Conservation (phyloP, 2,888 invertebrate species). For the Plagiodera versicolora region DNA sequence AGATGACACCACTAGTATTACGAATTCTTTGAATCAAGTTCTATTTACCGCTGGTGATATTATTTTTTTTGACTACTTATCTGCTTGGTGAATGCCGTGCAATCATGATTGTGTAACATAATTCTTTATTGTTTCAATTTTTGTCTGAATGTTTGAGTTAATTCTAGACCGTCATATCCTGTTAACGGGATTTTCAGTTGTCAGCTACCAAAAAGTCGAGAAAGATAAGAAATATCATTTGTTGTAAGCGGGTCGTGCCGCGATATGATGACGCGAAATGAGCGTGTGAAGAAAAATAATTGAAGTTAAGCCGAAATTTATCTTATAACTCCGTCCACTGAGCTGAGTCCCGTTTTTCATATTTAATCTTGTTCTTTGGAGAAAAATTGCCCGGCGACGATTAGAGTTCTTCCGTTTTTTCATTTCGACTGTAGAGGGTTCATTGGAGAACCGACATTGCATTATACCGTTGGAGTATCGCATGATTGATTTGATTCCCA, state of each 20-base stretch:
- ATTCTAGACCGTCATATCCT: background rate
- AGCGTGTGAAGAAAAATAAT: slow-evolving; percentile 18
- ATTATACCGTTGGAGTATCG: too few relatives aligned
- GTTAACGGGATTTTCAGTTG: slow-evolving; percentile 7
- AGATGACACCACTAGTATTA: too few relatives aligned
- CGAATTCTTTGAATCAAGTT: too few relatives aligned
- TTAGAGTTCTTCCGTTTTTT: background rate
- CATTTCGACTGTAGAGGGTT: too few relatives aligned
- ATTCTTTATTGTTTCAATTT: too few relatives aligned
- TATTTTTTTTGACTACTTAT: too few relatives aligned
- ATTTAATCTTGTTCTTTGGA: slow-evolving; percentile 11
- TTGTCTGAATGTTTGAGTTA: background rate
- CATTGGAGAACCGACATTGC: too few relatives aligned
- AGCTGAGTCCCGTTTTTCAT: slow-evolving; percentile 2
- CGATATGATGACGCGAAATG: slow-evolving; percentile 5
- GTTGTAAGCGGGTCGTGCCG: slow-evolving; percentile 1
- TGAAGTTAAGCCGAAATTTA: slow-evolving; percentile 17
- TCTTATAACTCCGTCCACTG: slow-evolving; percentile 8
- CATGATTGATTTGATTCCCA: too few relatives aligned
- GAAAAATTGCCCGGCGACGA: slow-evolving; percentile 3
- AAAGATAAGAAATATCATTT: slow-evolving; percentile 10
- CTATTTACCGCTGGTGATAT: too few relatives aligned
- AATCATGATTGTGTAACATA: too few relatives aligned
- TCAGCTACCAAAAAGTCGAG: background rate
- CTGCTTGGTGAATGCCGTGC: too few relatives aligned